Evolutionary conservation across 2,888 invertebrate species (phyloP), one percentile per base, ranked within the genome.

Genomic region (Harpalus rufipes): DNA sequence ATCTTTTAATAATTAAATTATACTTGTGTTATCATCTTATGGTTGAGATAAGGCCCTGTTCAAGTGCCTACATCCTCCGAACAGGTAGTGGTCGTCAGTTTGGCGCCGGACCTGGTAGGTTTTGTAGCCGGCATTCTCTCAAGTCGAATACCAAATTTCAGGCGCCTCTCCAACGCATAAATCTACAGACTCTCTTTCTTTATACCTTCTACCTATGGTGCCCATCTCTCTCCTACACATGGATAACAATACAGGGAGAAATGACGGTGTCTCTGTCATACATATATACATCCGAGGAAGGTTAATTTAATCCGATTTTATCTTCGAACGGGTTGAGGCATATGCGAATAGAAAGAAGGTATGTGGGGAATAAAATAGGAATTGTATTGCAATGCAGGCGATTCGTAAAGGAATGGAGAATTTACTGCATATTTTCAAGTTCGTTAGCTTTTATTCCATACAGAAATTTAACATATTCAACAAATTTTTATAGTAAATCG

Each of bases 61-160:
- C 18, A n/a, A 56, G 85, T 72, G 65, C 12, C 16, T 63, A 51
- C 59, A 85, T 85, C 82, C 78, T 21, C 51, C 72, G 85, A 85
- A 85, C 85, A 59, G 63, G 56, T 85, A 63, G 10, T 25, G 41
- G 21, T 82, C 21, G 51, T 25, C 76, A 8, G 18, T 8, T n/a
- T 14, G 79, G 79, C 79, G 79, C 79, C 58, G 65, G 83, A 44
- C 76, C 76, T 76, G 18, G 76, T 12, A 51, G 76, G 76, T 76
- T 76, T 76, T 76, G 76, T 76, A 18, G 51, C 51, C 51, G 10
- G 25, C 80, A 76, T 84, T 84, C 78, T 78, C 86, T 86, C 86
- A 85, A 87, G 85, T 85, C 86, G 86, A 86, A 87, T 86, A 86
- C 86, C 86, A 86, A 86, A 86, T 86, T 84, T 86, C 85, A 87